Conservation (phyloP, 2,113 vertebrate species). For the Rhabdomys dilectus region DNA sequence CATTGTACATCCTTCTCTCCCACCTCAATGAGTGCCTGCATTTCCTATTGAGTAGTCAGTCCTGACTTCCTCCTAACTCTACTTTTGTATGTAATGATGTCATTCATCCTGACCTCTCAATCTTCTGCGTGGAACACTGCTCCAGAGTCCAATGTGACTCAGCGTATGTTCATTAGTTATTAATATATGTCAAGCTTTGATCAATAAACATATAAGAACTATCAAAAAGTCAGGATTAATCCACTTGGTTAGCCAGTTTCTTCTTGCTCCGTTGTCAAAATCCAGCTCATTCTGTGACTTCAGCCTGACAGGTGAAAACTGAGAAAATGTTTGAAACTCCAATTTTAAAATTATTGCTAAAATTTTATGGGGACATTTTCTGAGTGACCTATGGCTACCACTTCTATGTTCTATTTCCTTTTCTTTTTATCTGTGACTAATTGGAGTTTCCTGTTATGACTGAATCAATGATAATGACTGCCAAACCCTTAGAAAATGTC, state of each 20-base stretch:
- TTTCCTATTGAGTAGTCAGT: background rate
- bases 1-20: background rate
- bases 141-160: background rate
- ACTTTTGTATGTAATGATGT: background rate
- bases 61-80: background rate
- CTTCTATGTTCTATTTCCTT: background rate
- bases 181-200: background rate
- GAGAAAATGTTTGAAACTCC: background rate
- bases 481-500: conserved; percentile 46
- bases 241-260: background rate
- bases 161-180: background rate
- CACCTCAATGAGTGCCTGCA: background rate
- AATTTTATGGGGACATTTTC: background rate
- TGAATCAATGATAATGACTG: background rate
- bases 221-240: background rate
- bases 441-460: background rate
- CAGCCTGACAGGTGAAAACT: background rate
- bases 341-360: background rate
- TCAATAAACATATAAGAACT: background rate
- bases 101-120: background rate
- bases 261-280: background rate
- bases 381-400: background rate
- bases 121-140: background rate
- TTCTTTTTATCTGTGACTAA: conserved; percentile 12
- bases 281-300: background rate